Base-by-base conservation (phyloP, 2,113 vertebrate genomes). In the Microtus richardsoni region DNA sequence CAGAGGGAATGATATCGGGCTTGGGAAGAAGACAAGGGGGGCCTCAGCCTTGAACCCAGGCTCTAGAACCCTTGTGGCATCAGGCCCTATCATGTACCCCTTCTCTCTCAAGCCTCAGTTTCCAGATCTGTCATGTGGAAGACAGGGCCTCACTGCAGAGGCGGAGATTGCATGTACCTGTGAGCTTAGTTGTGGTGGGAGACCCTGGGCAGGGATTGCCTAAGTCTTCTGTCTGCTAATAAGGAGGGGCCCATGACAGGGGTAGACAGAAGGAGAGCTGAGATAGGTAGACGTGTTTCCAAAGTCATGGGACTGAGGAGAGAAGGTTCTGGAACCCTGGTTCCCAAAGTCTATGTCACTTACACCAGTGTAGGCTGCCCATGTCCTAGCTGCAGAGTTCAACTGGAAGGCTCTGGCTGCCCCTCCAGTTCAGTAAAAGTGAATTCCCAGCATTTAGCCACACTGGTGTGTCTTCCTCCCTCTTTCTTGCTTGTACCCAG, bases 101-200 rank as follows among this genome's bases (percentile, higher is more conserved):
- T 36, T 30, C 16, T 28, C 66, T 24, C 60, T n/a, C 8, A 14
- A 49, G 75, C 64, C 88, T 60, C 44, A n/a, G 8, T 39, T 62
- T 84, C 75, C 49, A 30, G 62, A 8, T 6, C 86, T 30, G 89
- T 49, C 44, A 19, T 58, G 6, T 0, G 13, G 52, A 39, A 66
- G 28, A 19, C 9, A 22, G 24, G 21, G n/a, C 47, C 47, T 44
- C 19, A 2, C 33, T 1, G 2, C 26, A 44, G 47, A 24, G 21
- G 49, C 85, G 3, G 0, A 1, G 22, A 17, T 0, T 5, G 22
- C 2, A 9, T 19, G 17, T 10, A 30, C 12, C 0, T 0, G 2
- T 71, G 0, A 14, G 58, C 26, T 6, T 22, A 2, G 17, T 19
- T 30, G 58, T 5, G 2, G 54, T 41, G 49, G 0, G 0, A 8